Conservation (phyloP, 2,888 invertebrate genomes). For the Drosophila ezoana region DNA sequence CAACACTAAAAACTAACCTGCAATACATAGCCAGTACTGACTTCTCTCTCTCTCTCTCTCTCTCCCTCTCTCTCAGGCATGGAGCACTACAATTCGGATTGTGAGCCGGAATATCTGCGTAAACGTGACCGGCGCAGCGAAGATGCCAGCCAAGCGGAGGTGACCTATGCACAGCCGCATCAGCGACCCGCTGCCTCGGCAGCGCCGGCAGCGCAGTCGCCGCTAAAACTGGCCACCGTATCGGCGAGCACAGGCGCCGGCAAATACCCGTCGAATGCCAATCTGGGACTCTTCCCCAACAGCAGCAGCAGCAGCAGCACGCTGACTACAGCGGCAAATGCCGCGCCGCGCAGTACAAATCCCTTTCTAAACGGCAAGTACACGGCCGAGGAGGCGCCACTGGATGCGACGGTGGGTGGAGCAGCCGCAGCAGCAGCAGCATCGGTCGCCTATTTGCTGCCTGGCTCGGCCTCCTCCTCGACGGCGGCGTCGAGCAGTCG, state of each 20-base stretch:
- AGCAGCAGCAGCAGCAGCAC: constrained; percentile 47
- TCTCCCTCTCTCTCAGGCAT: constrained; percentile 57
- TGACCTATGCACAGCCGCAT: constrained; percentile 70
- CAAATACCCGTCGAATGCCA: constrained; percentile 73
- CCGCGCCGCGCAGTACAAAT: constrained; percentile 81
- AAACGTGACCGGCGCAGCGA: constrained; percentile 61
- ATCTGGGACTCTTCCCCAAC: constrained; percentile 66
- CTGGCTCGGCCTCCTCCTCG: constrained; percentile 78
- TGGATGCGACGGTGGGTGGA: constrained; percentile 42
- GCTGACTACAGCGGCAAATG: constrained; percentile 20
- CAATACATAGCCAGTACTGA: neutral
- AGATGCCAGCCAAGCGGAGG: constrained; percentile 50
- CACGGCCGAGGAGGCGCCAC: constrained; percentile 69
- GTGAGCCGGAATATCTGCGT: constrained; percentile 85
- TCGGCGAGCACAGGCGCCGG: constrained; percentile 48
- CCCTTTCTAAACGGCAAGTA: constrained; percentile 83
- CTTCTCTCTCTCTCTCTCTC: neutral
- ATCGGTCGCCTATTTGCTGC: constrained; percentile 65
- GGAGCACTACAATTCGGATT: constrained; percentile 91
- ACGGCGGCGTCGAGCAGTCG: constrained; percentile 73
- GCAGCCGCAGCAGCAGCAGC: constrained; percentile 37
- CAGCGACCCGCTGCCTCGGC: constrained; percentile 38
- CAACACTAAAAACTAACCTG: neutral
- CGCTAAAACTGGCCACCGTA: constrained; percentile 65
- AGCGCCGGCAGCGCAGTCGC: constrained; percentile 69